Percentiles rank a stretch among this genome's conserved stretches.
These are phyloP conservation scores for Centroberyx gerrardi DNA, from an alignment of 2,797 vertebrate species.

Conservation along the genomic window DNA sequence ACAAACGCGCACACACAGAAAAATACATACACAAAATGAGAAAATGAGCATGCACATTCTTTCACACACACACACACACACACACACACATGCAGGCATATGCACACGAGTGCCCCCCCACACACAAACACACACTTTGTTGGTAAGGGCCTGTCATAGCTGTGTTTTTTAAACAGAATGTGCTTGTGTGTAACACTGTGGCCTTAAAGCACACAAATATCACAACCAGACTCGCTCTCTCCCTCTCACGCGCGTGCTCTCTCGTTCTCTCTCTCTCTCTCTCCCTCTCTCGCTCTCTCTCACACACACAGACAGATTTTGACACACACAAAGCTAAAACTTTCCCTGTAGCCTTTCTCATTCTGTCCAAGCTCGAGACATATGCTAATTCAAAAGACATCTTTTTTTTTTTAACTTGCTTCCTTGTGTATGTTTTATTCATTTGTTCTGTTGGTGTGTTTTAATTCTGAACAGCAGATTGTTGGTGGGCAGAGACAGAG, in stretches of 20 bases:
- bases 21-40: not conserved
- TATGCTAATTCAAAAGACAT: constrained; percentile 36
- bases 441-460: constrained; percentile 23
- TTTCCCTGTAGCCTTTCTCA: constrained; percentile 15
- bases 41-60: not conserved
- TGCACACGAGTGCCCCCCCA: not conserved
- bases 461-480: constrained; percentile 19
- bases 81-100: not conserved
- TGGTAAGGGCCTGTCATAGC: constrained; percentile 20
- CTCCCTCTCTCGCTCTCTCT: constrained; percentile 10
- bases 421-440: constrained; percentile 28
- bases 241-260: no score
- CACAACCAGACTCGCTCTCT: constrained; percentile 13
- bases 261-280: not conserved
- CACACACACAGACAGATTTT: constrained; percentile 29
- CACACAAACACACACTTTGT: constrained; percentile 10
- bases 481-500: constrained; percentile 17
- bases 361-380: constrained; percentile 36
- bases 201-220: constrained; percentile 24
- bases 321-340: constrained; percentile 24
- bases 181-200: constrained; percentile 6
- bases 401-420: constrained; percentile 8
- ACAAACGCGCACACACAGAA: not conserved
- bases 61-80: not conserved
- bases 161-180: constrained; percentile 17